phyloP scores from a whole-genome alignment of 2,888 invertebrate genomes.

The Pheosia tremula region DNA sequence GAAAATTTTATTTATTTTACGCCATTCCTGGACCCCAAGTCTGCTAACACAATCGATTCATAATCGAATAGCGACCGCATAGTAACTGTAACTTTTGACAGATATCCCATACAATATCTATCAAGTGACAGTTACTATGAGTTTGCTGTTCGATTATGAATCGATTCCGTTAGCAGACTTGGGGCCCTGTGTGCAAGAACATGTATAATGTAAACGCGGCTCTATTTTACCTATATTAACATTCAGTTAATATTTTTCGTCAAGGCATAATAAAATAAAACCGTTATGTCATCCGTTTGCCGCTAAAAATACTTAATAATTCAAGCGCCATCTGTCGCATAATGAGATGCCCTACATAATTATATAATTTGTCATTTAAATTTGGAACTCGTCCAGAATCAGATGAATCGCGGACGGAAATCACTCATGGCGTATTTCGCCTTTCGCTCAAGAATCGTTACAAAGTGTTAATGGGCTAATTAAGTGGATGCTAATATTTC shows the following conservation, averaged over 20 bases:
- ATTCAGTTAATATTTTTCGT: neutral
- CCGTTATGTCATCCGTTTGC: neutral
- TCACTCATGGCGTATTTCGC: constrained; percentile 9
- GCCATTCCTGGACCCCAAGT: no score
- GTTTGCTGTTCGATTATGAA: no score
- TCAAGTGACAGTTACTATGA: no score
- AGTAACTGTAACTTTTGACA: no score
- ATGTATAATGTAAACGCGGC: no score
- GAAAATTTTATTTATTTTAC: no score
- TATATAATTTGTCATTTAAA: constrained; percentile 26
- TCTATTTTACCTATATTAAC: neutral
- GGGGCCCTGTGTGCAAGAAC: no score
- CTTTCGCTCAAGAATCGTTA: constrained; percentile 9
- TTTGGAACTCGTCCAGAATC: constrained; percentile 35
- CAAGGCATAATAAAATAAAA: neutral
- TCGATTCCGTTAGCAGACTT: no score
- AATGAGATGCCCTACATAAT: constrained; percentile 15
- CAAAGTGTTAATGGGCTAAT: neutral
- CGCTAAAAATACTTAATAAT: constrained; percentile 16
- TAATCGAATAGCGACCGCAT: no score
- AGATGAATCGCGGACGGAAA: constrained; percentile 21
- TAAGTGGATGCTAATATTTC: neutral
- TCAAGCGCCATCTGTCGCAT: constrained; percentile 13
- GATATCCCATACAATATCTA: no score
- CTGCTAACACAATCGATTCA: no score